Evolutionary conservation across 2,113 vertebrate genomes (phyloP).

Genomic region (Columba janthina): DNA sequence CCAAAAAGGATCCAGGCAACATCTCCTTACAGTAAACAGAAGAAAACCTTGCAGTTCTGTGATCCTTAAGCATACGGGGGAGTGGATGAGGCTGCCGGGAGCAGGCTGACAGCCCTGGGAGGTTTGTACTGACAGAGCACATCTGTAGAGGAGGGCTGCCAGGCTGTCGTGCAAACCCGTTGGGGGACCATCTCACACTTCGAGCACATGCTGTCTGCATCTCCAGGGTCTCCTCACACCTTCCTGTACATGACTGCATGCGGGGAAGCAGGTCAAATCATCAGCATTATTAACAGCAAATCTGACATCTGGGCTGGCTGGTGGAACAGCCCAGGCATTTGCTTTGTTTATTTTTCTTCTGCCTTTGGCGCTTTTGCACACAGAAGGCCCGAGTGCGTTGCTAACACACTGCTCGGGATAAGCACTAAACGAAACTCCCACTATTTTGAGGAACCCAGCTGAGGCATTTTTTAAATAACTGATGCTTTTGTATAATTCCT

Average conservation of each 20-base stretch:
- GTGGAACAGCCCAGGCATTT: slow-evolving; percentile 31
- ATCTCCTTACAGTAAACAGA: slow-evolving; percentile 56
- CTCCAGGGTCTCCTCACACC: slow-evolving; percentile 21
- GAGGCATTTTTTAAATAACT: slow-evolving; percentile 15
- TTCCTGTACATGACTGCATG: background rate
- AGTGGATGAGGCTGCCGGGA: slow-evolving; percentile 28
- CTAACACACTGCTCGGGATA: background rate
- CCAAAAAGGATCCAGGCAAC: slow-evolving; percentile 67
- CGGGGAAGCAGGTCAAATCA: background rate
- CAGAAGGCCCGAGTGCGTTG: background rate
- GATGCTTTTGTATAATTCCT: slow-evolving; percentile 36
- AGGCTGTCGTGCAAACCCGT: background rate
- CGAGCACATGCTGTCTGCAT: background rate
- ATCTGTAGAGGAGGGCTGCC: slow-evolving; percentile 45
- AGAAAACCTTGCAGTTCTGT: slow-evolving; percentile 29
- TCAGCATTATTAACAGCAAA: background rate
- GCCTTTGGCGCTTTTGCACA: slow-evolving; percentile 14
- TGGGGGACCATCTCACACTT: background rate
- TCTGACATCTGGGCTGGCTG: slow-evolving; percentile 20
- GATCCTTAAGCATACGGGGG: slow-evolving; percentile 12
- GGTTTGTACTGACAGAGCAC: slow-evolving; percentile 39
- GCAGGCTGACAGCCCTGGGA: slow-evolving; percentile 22
- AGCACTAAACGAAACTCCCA: background rate
- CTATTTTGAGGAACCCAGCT: slow-evolving; percentile 36
- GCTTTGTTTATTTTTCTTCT: slow-evolving; percentile 63